A percentile compares a stretch with the other conserved stretches of the same genome.
Evolutionary conservation across 2,888 invertebrate genomes (phyloP).

Genomic region (Tridacna gigas): DNA sequence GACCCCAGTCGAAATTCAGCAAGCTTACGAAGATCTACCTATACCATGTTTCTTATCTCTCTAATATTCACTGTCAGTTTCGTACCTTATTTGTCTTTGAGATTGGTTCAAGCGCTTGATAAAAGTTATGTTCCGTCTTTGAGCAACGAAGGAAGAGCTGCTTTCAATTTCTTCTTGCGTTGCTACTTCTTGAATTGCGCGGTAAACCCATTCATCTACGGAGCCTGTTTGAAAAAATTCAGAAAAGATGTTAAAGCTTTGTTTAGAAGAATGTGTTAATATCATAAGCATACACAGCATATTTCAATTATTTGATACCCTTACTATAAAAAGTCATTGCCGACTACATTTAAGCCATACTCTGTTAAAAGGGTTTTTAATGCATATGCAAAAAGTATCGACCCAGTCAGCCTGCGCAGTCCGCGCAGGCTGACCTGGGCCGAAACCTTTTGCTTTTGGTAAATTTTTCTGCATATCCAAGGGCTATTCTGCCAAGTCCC

Average conservation of each 20-base stretch:
- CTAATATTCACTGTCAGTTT: conserved; percentile 64
- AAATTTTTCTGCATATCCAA: too few relatives aligned
- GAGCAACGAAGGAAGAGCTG: conserved; percentile 51
- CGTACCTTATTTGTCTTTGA: conserved; percentile 63
- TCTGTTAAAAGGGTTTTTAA: too few relatives aligned
- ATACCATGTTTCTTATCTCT: conserved; percentile 69
- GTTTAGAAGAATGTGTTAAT: conserved; percentile 18
- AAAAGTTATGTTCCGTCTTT: conserved; percentile 55
- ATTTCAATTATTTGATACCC: too few relatives aligned
- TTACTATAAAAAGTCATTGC: too few relatives aligned
- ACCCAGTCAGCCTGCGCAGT: too few relatives aligned
- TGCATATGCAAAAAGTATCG: too few relatives aligned
- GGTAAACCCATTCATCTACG: conserved; percentile 74
- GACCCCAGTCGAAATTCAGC: background rate
- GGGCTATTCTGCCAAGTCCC: too few relatives aligned
- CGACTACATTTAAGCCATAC: too few relatives aligned
- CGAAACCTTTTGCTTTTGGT: too few relatives aligned
- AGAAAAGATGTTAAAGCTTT: conserved; percentile 44
- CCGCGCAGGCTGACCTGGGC: too few relatives aligned
- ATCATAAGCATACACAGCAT: too few relatives aligned
- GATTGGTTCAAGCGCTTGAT: conserved; percentile 52
- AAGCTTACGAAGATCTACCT: conserved; percentile 51
- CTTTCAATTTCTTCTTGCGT: conserved; percentile 65
- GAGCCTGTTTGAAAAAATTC: conserved; percentile 66
- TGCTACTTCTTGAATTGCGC: conserved; percentile 71